Evolutionary conservation across 1,140 invertebrate species (phyloP).

Genomic region (Parapsyche elsis): DNA sequence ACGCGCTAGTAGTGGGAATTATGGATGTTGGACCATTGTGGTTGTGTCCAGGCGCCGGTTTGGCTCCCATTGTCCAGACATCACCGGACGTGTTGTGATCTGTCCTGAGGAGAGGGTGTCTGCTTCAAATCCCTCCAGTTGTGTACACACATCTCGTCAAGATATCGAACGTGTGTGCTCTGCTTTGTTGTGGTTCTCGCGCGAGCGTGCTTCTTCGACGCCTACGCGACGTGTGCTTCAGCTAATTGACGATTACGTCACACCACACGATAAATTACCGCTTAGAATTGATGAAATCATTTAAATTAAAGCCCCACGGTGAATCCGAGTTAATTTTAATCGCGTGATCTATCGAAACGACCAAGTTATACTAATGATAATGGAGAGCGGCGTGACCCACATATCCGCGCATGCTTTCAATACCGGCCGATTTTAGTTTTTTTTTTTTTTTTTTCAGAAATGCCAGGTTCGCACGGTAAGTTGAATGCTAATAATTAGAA

Average conservation of each 20-base stretch:
- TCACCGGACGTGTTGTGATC: slow-evolving; percentile 11
- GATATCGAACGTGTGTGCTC: too few species aligned
- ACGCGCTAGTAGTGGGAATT: background rate
- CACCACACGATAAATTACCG: too few species aligned
- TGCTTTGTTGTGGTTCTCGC: too few species aligned
- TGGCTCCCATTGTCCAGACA: slow-evolving; percentile 12
- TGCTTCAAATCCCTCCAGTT: slow-evolving; percentile 3
- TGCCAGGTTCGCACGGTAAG: background rate
- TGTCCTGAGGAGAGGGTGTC: slow-evolving; percentile 26
- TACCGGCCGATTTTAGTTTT: background rate
- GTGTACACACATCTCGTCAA: background rate
- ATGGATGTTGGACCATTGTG: slow-evolving; percentile 28
- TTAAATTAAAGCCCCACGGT: too few species aligned
- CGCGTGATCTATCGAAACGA: too few species aligned
- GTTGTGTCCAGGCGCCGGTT: slow-evolving; percentile 28
- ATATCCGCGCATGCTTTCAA: background rate
- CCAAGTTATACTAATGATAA: too few species aligned
- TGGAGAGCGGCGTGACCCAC: background rate
- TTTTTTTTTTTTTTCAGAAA: slow-evolving; percentile 11
- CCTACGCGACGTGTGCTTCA: too few species aligned
- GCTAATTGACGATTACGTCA: too few species aligned
- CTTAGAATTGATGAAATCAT: too few species aligned
- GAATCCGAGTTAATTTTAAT: too few species aligned
- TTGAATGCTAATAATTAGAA: slow-evolving; percentile 55
- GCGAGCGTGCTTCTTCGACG: too few species aligned